Conservation (phyloP, 2,113 vertebrate species). For the Oreocharis arfaki region DNA sequence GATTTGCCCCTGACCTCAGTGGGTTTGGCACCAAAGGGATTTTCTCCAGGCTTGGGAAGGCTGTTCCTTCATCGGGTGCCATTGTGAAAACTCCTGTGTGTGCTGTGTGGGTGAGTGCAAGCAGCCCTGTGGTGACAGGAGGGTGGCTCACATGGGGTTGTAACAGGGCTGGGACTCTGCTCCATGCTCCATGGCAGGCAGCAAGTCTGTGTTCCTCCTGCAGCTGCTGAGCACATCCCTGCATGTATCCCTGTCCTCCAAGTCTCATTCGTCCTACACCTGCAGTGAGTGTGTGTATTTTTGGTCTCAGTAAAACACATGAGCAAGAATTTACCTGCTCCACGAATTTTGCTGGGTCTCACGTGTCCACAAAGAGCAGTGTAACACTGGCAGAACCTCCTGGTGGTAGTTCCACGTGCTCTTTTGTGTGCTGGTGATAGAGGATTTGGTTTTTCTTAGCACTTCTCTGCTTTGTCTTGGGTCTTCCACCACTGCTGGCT, state of each 20-base stretch:
- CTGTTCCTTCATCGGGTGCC: not conserved
- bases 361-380: not conserved
- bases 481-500: not conserved
- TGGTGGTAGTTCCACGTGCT: not conserved
- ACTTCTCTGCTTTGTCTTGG: not conserved
- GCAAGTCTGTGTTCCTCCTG: not conserved
- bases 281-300: not conserved
- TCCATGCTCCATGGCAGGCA: fast-evolving
- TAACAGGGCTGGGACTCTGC: not conserved
- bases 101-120: not conserved
- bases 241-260: not conserved
- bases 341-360: not conserved
- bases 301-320: not conserved
- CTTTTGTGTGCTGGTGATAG: not conserved
- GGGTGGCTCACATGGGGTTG: fast-evolving
- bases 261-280: not conserved
- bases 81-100: not conserved
- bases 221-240: not conserved
- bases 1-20: not conserved
- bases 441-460: not conserved
- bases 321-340: not conserved
- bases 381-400: not conserved
- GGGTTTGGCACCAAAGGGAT: not conserved
- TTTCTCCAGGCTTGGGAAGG: not conserved
- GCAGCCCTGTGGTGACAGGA: not conserved